phyloP scores from a whole-genome alignment of 2,797 vertebrate genomes.

The Pseudochirops corinnae region DNA sequence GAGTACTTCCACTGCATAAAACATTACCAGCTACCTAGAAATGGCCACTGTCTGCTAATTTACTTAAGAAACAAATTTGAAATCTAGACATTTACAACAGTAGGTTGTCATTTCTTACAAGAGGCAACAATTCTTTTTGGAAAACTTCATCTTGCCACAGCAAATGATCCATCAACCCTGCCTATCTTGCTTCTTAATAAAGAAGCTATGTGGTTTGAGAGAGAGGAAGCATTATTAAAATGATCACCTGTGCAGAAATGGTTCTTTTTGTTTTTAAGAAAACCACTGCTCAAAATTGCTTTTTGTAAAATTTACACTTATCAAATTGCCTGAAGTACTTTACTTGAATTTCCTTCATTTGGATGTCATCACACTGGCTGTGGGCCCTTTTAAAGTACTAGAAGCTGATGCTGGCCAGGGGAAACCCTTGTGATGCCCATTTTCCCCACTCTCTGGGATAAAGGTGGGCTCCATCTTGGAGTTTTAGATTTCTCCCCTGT shows the following conservation, averaged over 20 bases:
- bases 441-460: slow-evolving; percentile 91
- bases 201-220: slow-evolving; percentile 79
- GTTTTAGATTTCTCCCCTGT: slow-evolving; percentile 95
- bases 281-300: slow-evolving; percentile 88
- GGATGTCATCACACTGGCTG: slow-evolving; percentile 95
- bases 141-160: slow-evolving; percentile 81
- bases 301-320: slow-evolving; percentile 91
- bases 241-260: slow-evolving; percentile 94
- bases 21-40: slow-evolving; percentile 86
- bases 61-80: slow-evolving; percentile 84
- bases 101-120: slow-evolving; percentile 76
- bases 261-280: slow-evolving; percentile 82
- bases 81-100: slow-evolving; percentile 86
- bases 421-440: slow-evolving; percentile 93
- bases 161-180: slow-evolving; percentile 80
- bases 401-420: slow-evolving; percentile 91
- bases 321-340: slow-evolving; percentile 88
- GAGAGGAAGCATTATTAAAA: slow-evolving; percentile 87
- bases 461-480: slow-evolving; percentile 90
- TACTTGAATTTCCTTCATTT: slow-evolving; percentile 99
- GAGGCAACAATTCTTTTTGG: slow-evolving; percentile 76
- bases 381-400: slow-evolving; percentile 89
- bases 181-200: slow-evolving; percentile 80
- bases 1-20: slow-evolving; percentile 89
- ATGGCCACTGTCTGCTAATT: slow-evolving; percentile 87